A percentile compares a stretch with the other conserved stretches of the same genome.
Conservation (phyloP, 2,888 invertebrate genomes). For the Calameuta idolon region DNA sequence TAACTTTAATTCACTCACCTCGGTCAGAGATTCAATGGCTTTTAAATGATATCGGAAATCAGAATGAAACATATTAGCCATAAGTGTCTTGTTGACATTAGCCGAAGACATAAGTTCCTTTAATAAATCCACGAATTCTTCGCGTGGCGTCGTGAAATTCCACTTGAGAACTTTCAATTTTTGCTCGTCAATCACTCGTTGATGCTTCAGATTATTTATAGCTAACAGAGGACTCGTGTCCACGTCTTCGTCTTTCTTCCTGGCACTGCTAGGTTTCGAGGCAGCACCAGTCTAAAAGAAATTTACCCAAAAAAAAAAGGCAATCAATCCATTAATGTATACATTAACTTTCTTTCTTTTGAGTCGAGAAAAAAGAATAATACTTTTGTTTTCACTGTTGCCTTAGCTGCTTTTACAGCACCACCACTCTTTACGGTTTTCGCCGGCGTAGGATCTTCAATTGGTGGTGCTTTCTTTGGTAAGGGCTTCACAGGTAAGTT, state of each 20-base stretch:
- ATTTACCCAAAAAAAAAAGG: background rate
- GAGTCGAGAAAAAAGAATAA: conserved; percentile 11
- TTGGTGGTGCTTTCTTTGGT: conserved; percentile 72
- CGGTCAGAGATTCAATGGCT: conserved; percentile 90
- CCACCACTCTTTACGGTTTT: conserved; percentile 73
- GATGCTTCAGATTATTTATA: conserved; percentile 89
- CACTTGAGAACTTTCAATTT: conserved; percentile 93
- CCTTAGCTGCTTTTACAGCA: conserved; percentile 68
- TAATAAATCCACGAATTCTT: conserved; percentile 93
- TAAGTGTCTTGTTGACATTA: conserved; percentile 86
- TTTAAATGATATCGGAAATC: conserved; percentile 95
- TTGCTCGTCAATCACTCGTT: conserved; percentile 93
- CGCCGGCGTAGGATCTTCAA: conserved; percentile 69
- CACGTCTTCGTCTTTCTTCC: conserved; percentile 88
- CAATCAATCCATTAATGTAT: conserved; percentile 2
- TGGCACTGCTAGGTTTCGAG: conserved; percentile 61
- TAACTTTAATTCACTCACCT: conserved; percentile 64
- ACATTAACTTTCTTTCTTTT: background rate
- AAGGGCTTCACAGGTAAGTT: conserved; percentile 86
- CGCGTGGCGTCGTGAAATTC: conserved; percentile 94
- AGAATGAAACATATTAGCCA: conserved; percentile 92
- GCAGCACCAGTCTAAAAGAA: conserved; percentile 33
- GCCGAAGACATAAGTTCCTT: conserved; percentile 91
- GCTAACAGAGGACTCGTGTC: conserved; percentile 78
- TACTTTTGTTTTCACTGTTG: conserved; percentile 72